Base-by-base conservation (phyloP, 2,797 vertebrate species). In the Miichthys miiuy region DNA sequence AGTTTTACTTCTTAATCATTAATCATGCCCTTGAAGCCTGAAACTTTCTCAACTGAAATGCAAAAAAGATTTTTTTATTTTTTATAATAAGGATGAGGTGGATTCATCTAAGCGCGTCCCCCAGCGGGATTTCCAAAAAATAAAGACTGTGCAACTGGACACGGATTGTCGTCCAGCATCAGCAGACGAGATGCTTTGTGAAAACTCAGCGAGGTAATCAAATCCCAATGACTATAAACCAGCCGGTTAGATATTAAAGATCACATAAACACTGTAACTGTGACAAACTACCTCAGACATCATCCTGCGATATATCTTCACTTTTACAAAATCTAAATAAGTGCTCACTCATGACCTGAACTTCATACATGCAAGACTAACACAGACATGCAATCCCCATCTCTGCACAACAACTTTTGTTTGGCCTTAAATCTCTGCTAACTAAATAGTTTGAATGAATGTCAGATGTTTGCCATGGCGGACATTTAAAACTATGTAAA, bases 1-100 rank as follows among this genome's bases (percentile, higher is more conserved):
- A 68, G 64, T 87, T 89, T 87, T 89, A 46, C 84, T 80, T 80
- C 83, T 91, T 84, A 91, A 93, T 93, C 86, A 93, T 93, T 94
- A 91, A 93, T 91, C 70, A 84, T 83, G 80, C 78, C 91, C 90
- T 90, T 89, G 78, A 90, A 93, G 80, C 62, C 21, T 61, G 62
- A 87, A 90, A 78, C 82, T 89, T 90, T 88, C 83, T 72, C 64
- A 65, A 71, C 72, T 66, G 61, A 82, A 87, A 82, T 79, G 68
- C 78, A 88, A 77, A 81, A 69, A 69, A 78, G 16, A 51, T 50
- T 61, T 77, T 68, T 69, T 80, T 38, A 9, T 38, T 38, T 38
- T 38, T 38, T 9, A 82, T 90, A 89, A 85, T 85, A 68, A 88
- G 75, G 76, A 84, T 87, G 67, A 88, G 78, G 69, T 84, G 16